Evolutionary conservation across 1,140 invertebrate genomes (phyloP), one percentile per base, ranked within the genome.

Genomic region (Rhizoglyphus robini): DNA sequence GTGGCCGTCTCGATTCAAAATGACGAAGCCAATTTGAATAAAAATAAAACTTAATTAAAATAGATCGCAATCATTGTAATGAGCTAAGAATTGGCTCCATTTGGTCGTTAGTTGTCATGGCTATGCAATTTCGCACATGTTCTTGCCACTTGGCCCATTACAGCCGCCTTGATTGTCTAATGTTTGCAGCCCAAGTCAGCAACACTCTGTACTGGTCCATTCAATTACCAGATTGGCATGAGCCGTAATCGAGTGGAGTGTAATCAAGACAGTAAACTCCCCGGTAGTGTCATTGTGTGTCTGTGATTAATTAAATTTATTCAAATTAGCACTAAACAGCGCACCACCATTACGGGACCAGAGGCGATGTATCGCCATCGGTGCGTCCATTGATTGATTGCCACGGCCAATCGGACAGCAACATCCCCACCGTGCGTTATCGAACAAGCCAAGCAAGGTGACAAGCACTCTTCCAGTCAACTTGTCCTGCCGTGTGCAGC

Each of bases 281-380:
- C n/a, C n/a, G n/a, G n/a, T n/a, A 41, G 18, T 41, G 36, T 41
- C 36, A 18, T 41, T 41, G 36, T 18, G 36, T 18, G 18, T 11
- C 36, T 8, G 8, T 54, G 51, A 54, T 54, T 54, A 54, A 54
- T 54, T 54, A 54, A 54, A 54, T 54, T 54, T 54, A 54, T 54
- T 54, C 51, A 54, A 54, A 54, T 54, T 54, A 54, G 51, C 51
- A 32, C 20, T 32, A 46, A 46, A 20, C 51, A 54, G 20, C 51
- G 20, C 23, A 54, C 8, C 51, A 54, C 23, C 51, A 32, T 54
- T 32, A 27, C 51, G 20, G 36, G 18, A 8, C 23, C 23, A 54
- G 8, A 8, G 8, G 8, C 51, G 23, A 27, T 25, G 51, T 54
- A 25, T 25, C 8, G 23, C 23, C 8, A 32, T 27, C 20, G 51